Conservation (phyloP, 2,888 invertebrate genomes). For the Unio delphinus region DNA sequence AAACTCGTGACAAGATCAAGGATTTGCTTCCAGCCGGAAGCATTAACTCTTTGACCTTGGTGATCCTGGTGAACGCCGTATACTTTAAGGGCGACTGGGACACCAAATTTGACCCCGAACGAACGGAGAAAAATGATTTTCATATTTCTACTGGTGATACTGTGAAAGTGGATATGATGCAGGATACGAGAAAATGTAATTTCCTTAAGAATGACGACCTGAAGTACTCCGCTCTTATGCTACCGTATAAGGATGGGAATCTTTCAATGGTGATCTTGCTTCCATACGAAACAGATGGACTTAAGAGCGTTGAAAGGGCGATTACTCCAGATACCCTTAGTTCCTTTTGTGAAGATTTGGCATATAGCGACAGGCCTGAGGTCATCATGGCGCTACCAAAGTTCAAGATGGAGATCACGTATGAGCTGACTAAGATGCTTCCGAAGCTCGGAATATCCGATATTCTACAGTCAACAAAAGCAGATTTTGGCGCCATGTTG, state of each 20-base stretch:
- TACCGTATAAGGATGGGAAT: constrained; percentile 76
- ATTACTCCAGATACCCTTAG: constrained; percentile 8
- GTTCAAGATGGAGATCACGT: constrained; percentile 42
- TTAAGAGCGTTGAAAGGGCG: constrained; percentile 18
- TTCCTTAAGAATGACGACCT: constrained; percentile 74
- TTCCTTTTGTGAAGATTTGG: constrained; percentile 1
- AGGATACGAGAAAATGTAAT: constrained; percentile 77
- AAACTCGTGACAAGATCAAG: constrained; percentile 87
- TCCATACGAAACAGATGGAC: constrained; percentile 31
- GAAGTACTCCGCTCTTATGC: constrained; percentile 81
- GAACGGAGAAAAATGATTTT: constrained; percentile 77
- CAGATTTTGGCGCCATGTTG: constrained; percentile 30
- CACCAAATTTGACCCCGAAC: constrained; percentile 75
- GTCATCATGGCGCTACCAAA: constrained; percentile 45
- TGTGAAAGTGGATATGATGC: constrained; percentile 78
- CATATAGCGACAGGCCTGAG: constrained; percentile 2
- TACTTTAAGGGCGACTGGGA: constrained; percentile 73
- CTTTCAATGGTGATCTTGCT: constrained; percentile 27
- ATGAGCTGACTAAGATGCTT: constrained; percentile 34
- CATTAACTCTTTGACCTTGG: constrained; percentile 55
- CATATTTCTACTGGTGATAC: constrained; percentile 38
- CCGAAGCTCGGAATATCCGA: constrained; percentile 47
- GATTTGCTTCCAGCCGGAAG: constrained; percentile 79
- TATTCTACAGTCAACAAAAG: constrained; percentile 36
- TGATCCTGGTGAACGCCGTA: constrained; percentile 73